Evolutionary conservation across 2,888 invertebrate genomes (phyloP), one percentile per base, ranked within the genome.

Genomic region (Zygogramma bicolorata): DNA sequence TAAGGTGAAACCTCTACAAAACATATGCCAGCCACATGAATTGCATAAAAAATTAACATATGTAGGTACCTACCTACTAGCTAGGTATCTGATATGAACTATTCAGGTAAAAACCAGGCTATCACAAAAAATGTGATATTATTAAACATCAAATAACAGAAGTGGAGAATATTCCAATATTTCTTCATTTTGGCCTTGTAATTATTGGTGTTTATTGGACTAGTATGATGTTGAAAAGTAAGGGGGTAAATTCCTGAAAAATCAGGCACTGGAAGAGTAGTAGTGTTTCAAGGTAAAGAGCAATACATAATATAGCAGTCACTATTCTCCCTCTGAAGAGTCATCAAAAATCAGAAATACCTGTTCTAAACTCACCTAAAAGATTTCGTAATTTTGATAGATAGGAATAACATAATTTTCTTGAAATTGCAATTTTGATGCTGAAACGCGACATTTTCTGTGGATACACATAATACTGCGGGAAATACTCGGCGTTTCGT

Each of bases 291-390:
- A n/a, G n/a, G n/a, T n/a, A n/a, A n/a, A n/a, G n/a, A n/a, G n/a
- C n/a, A n/a, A n/a, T n/a, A n/a, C n/a, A n/a, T n/a, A n/a, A n/a
- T n/a, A n/a, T n/a, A n/a, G n/a, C n/a, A n/a, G n/a, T n/a, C n/a
- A n/a, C n/a, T n/a, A n/a, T n/a, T n/a, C n/a, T n/a, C n/a, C 6
- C 13, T 34, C 8, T 46, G 18, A 10, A 18, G 2, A 53, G 22
- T 53, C 13, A 53, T 53, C 5, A 25, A 53, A 27, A 49, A 25
- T 25, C 25, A 53, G n/a, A 13, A 53, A 65, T 70, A 73, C 74
- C 72, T 75, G 65, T 72, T 58, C 68, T 63, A 20, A 59, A 75
- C 79, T 79, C 68, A 79, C 79, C 78, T 78, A 76, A n/a, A 58
- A 42, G 68, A 77, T 80, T 76, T 77, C 77, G 75, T 68, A 75